Base-by-base conservation (phyloP, 2,113 vertebrate genomes). In the Tachysurus fulvidraco region DNA sequence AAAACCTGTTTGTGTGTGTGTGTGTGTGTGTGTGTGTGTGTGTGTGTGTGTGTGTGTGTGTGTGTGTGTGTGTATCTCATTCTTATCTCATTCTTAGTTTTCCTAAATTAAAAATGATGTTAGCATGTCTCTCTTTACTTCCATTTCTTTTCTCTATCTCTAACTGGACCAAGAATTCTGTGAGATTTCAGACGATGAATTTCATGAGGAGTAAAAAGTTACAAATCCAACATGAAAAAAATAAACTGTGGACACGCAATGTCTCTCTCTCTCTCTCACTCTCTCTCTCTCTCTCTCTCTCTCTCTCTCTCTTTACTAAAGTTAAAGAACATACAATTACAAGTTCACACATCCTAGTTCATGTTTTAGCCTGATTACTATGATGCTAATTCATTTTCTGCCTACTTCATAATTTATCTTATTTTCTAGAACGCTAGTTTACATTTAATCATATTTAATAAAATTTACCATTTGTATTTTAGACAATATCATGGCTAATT, bases 1-100 rank as follows among this genome's bases (percentile, higher is more conserved):
- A 41, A 83, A n/a, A 82, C 54, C n/a, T 52, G n/a, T 79, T 54
- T 52, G 71, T 76, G 74, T 54, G 50, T 28, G n/a, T 21, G 77
- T 23, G 17, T 28, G 28, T 41, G 74, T 36, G 36, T 36, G 36
- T 36, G 36, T 36, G 36, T 36, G 36, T 36, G 36, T 36, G 36
- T 36, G 36, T 36, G 36, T 36, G 36, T 36, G 36, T 36, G 36
- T 36, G 36, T 36, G 36, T 36, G 36, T 36, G 36, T 36, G 36
- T 36, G 36, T 36, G 36, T 36, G 36, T 36, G 36, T 36, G 36
- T 36, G 36, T 36, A 2, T 82, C 46, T 64, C 76, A 55, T 73
- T n/a, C 69, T 30, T 74, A 74, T 28, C 87, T 84, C 76, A 64
- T 85, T 88, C 41, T 69, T 78, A 54, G 50, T 5, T 17, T 73